These are phyloP conservation scores for Gonocerus acuteangulatus DNA, from an alignment of 2,888 invertebrate species.

Conservation along the genomic window DNA sequence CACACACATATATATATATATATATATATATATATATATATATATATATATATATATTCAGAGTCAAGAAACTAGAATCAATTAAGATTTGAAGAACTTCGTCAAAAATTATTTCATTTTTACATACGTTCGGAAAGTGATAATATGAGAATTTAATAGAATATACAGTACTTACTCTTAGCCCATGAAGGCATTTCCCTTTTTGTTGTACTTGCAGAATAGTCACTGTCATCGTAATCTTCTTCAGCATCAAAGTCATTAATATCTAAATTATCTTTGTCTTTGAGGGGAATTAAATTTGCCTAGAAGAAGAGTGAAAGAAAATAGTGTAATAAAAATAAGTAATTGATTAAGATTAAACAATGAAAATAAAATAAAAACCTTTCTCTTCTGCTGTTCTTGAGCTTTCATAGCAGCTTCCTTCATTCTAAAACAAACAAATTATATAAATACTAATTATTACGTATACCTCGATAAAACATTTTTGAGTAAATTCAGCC, in stretches of 20 bases:
- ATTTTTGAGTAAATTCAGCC: no score
- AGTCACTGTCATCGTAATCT: neutral
- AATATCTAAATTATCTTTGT: slow-evolving; percentile 15
- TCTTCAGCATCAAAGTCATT: slow-evolving; percentile 6
- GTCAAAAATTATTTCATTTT: no score
- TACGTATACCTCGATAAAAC: no score
- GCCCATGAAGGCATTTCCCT: slow-evolving; percentile 19
- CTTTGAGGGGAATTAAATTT: slow-evolving; percentile 3
- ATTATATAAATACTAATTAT: no score
- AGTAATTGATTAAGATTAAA: no score
- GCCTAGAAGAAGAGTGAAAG: slow-evolving; percentile 4
- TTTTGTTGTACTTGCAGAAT: neutral
- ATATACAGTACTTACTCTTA: slow-evolving; percentile 5
- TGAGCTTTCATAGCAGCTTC: neutral
- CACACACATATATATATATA: no score
- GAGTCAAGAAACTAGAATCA: no score
- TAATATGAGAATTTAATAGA: no score
- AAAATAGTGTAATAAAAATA: neutral
- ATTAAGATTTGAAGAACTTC: no score
- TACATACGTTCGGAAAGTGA: no score
- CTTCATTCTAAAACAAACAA: slow-evolving; percentile 13
- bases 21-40: no score
- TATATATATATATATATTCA: no score
- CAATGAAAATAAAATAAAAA: neutral
- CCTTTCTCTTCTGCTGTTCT: neutral